Conservation (phyloP, 30 jellyfish, hydroid and myxozoan species). For the Aurelia aurita complex sp. Pacific region DNA sequence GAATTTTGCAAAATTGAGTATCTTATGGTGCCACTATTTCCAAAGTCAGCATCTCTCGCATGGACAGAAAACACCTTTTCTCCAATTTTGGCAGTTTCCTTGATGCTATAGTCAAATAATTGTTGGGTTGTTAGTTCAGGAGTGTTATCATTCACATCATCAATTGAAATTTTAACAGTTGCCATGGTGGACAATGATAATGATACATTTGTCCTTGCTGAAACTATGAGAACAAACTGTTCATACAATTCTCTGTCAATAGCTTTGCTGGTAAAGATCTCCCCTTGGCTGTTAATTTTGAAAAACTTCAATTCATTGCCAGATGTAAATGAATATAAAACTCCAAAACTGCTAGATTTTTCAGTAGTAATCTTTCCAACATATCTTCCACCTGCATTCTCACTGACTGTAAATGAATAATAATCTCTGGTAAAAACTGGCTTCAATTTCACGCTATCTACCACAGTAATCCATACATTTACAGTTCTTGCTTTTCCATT, state of each 20-base stretch:
- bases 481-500: constrained; percentile 33
- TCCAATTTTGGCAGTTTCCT: constrained; percentile 46
- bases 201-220: constrained; percentile 51
- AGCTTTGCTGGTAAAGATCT: constrained; percentile 30
- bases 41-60: constrained; percentile 71
- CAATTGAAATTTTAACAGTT: constrained; percentile 19
- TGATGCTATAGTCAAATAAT: constrained; percentile 6
- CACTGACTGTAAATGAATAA: constrained; percentile 40
- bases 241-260: constrained; percentile 59
- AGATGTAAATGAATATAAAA: constrained; percentile 19
- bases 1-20: constrained; percentile 17
- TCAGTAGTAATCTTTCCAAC: constrained; percentile 36
- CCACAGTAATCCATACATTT: background rate
- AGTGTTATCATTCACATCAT: constrained; percentile 73
- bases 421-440: constrained; percentile 45
- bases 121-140: constrained; percentile 35
- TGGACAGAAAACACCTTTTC: constrained; percentile 7
- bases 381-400: constrained; percentile 42
- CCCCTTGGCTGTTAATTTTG: constrained; percentile 44
- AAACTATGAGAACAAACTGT: constrained; percentile 11
- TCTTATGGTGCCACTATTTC: constrained; percentile 45
- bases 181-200: constrained; percentile 30
- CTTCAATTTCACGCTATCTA: background rate
- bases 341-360: too few species aligned
- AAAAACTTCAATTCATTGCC: constrained; percentile 51